Evolutionary conservation across 1,140 invertebrate genomes (phyloP).

Genomic region (Heliconius hewitsoni): DNA sequence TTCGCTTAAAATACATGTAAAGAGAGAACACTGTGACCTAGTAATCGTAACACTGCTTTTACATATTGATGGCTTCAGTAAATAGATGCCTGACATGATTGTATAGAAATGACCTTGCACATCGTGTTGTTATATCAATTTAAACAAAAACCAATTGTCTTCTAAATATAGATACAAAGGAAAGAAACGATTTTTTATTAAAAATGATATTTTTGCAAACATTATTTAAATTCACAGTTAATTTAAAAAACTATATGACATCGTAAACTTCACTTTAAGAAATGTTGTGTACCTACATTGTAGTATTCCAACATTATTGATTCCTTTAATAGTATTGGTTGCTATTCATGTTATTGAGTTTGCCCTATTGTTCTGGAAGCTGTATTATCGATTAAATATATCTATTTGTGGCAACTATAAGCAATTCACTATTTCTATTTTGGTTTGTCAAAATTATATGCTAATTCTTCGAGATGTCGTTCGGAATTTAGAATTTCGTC

Average conservation of each 20-base stretch:
- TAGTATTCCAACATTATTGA: no score
- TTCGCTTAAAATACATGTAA: neutral
- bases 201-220: no score
- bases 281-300: no score
- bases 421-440: neutral
- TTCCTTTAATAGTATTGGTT: no score
- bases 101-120: neutral
- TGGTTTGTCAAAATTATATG: no score
- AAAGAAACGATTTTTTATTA: no score
- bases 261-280: no score
- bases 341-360: no score
- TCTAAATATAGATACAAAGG: neutral
- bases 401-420: neutral
- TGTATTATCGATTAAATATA: neutral
- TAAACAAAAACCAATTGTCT: neutral
- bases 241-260: no score
- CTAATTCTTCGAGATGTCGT: neutral
- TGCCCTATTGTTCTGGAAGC: no score
- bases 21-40: neutral
- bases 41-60: slow-evolving; percentile 3
- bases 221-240: no score
- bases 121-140: neutral
- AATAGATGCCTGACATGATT: neutral
- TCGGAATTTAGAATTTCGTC: neutral
- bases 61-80: neutral